These are phyloP conservation scores for Hybos culiciformis DNA, from an alignment of 2,888 invertebrate species.

Conservation along the genomic window DNA sequence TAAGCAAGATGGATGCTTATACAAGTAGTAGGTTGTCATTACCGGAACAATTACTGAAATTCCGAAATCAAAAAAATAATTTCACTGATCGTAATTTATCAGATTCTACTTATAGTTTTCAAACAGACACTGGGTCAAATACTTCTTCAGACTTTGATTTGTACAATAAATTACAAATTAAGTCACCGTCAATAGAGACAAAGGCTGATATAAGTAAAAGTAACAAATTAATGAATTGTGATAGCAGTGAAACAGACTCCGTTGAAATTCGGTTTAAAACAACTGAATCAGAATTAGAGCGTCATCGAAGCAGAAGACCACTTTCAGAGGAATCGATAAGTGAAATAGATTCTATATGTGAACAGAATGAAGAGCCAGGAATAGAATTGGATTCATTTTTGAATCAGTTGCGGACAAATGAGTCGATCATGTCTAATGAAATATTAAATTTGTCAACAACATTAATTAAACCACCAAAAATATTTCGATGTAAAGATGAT, in stretches of 20 bases:
- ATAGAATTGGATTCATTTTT: slow-evolving; percentile 56
- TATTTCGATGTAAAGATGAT: slow-evolving; percentile 31
- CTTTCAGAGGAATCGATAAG: slow-evolving; percentile 60
- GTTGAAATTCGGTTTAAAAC: slow-evolving; percentile 41
- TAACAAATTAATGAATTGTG: slow-evolving; percentile 12
- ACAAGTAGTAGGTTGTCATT: slow-evolving; percentile 32
- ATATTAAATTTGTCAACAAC: slow-evolving; percentile 18
- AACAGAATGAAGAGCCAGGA: slow-evolving; percentile 42
- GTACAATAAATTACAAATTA: slow-evolving; percentile 31
- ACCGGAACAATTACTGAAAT: slow-evolving; percentile 33
- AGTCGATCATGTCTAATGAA: slow-evolving; percentile 33
- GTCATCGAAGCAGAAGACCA: slow-evolving; percentile 54
- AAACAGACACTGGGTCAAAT: slow-evolving; percentile 34
- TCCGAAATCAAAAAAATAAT: slow-evolving; percentile 18
- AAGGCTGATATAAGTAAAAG: slow-evolving; percentile 21
- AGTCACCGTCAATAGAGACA: slow-evolving; percentile 25
- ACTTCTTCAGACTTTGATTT: slow-evolving; percentile 34
- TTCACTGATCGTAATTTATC: slow-evolving; percentile 30
- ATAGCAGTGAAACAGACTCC: slow-evolving; percentile 34
- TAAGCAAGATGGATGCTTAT: slow-evolving; percentile 23
- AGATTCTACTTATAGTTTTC: slow-evolving; percentile 34
- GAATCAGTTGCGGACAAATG: slow-evolving; percentile 43
- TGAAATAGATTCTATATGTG: slow-evolving; percentile 47
- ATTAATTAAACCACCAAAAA: slow-evolving; percentile 33
- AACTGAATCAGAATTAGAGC: slow-evolving; percentile 41